phyloP scores from a whole-genome alignment of 1,140 invertebrate species.

The Amphibalanus amphitrite region DNA sequence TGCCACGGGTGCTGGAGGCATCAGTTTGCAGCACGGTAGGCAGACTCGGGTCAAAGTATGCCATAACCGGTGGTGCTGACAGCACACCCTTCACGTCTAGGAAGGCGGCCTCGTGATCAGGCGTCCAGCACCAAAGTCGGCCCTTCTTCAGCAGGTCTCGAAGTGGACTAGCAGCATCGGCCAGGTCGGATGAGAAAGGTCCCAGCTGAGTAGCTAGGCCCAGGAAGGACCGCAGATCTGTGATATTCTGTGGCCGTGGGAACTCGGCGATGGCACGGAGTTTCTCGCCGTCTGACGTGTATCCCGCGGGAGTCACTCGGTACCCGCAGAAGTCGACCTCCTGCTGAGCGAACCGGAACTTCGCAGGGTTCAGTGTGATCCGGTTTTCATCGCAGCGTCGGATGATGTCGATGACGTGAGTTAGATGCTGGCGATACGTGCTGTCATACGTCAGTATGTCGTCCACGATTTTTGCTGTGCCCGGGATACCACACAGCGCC shows the following conservation, averaged over 20 bases:
- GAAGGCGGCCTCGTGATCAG: conserved; percentile 15
- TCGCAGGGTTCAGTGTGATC: conserved; percentile 21
- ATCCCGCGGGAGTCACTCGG: conserved; percentile 11
- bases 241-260: conserved; percentile 11
- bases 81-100: conserved; percentile 11
- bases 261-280: conserved; percentile 11
- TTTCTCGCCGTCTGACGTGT: conserved; percentile 15
- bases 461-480: conserved; percentile 11
- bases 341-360: conserved; percentile 19
- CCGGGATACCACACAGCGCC: conserved; percentile 12
- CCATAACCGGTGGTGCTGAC: conserved; percentile 12
- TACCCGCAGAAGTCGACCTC: conserved; percentile 20
- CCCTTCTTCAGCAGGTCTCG: conserved; percentile 11
- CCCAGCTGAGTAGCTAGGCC: conserved; percentile 10
- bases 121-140: conserved; percentile 10
- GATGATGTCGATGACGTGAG: no score
- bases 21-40: conserved; percentile 15
- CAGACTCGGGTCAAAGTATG: conserved; percentile 11
- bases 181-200: conserved; percentile 10
- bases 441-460: conserved; percentile 11
- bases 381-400: conserved; percentile 14
- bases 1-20: conserved; percentile 10
- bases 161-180: conserved; percentile 10
- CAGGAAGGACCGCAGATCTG: conserved; percentile 9
- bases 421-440: background rate